phyloP scores from a whole-genome alignment of 2,797 vertebrate species.

The Eulemur albifrons region DNA sequence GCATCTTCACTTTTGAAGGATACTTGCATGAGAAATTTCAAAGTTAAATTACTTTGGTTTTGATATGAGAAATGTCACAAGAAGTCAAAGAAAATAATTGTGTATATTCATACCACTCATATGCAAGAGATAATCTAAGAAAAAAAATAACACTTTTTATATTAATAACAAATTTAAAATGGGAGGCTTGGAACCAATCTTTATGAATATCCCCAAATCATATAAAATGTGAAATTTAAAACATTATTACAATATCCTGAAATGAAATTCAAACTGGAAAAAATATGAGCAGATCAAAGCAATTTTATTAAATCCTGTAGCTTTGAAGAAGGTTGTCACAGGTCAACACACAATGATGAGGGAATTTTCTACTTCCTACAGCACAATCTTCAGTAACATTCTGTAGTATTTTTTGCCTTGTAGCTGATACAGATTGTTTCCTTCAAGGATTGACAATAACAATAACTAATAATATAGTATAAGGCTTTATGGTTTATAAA shows the following conservation, averaged over 20 bases:
- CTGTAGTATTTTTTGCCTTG: background rate
- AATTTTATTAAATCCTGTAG: background rate
- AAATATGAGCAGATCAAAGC: background rate
- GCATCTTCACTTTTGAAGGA: background rate
- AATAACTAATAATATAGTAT: background rate
- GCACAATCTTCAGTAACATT: background rate
- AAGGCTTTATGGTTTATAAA: background rate
- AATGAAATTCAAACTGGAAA: constrained; percentile 36
- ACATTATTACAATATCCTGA: background rate
- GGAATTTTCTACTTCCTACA: background rate
- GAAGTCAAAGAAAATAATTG: constrained; percentile 1
- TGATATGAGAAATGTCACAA: background rate
- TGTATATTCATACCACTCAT: background rate
- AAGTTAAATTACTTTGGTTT: background rate
- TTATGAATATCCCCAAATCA: background rate
- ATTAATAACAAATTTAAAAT: background rate
- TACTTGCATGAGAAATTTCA: background rate
- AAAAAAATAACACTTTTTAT: background rate
- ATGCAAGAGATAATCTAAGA: background rate
- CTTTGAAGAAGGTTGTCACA: background rate
- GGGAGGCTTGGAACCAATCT: background rate
- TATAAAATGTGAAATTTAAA: constrained; percentile 12
- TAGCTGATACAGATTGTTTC: background rate
- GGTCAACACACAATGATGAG: background rate
- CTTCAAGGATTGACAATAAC: background rate